phyloP scores from a whole-genome alignment of 2,113 vertebrate genomes.

The Callaeas wilsoni region DNA sequence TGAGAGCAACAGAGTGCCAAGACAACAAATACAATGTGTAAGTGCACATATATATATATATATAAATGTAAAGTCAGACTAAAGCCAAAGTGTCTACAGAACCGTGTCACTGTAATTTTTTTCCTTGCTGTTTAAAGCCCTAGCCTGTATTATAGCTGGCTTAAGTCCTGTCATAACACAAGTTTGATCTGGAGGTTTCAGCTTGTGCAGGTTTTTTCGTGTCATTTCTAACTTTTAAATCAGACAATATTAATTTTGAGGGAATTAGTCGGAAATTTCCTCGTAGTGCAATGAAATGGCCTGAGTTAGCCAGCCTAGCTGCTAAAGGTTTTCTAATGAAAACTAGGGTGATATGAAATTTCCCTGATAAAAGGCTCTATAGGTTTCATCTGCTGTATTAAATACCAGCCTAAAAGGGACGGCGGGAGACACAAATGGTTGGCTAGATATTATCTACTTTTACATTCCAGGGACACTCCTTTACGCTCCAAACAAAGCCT shows the following conservation, averaged over 20 bases:
- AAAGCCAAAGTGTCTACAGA: not conserved
- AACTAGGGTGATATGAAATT: slow-evolving; percentile 48
- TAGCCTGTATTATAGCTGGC: slow-evolving; percentile 38
- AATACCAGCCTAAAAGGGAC: slow-evolving; percentile 1
- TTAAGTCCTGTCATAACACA: slow-evolving; percentile 54
- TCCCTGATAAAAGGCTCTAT: slow-evolving; percentile 35
- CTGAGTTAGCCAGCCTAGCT: slow-evolving; percentile 34
- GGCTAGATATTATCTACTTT: slow-evolving; percentile 1
- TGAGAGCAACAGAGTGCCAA: not conserved
- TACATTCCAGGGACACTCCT: slow-evolving; percentile 36
- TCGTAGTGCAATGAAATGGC: slow-evolving; percentile 17
- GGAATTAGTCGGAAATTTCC: slow-evolving; percentile 65
- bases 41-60: too few relatives aligned
- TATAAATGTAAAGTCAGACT: not conserved
- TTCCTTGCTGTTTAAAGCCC: slow-evolving; percentile 15
- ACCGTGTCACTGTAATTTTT: not conserved
- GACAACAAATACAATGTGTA: not conserved
- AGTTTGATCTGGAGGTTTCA: slow-evolving; percentile 54
- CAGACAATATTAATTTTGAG: slow-evolving; percentile 67
- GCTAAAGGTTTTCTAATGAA: slow-evolving; percentile 61
- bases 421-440: not conserved
- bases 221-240: slow-evolving; percentile 52
- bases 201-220: not conserved
- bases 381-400: slow-evolving; percentile 31
- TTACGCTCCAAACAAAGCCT: slow-evolving; percentile 8